Percentiles rank a stretch among this genome's conserved stretches.
Conservation (phyloP, 2,113 vertebrate genomes). For the Myiagra hebetior region DNA sequence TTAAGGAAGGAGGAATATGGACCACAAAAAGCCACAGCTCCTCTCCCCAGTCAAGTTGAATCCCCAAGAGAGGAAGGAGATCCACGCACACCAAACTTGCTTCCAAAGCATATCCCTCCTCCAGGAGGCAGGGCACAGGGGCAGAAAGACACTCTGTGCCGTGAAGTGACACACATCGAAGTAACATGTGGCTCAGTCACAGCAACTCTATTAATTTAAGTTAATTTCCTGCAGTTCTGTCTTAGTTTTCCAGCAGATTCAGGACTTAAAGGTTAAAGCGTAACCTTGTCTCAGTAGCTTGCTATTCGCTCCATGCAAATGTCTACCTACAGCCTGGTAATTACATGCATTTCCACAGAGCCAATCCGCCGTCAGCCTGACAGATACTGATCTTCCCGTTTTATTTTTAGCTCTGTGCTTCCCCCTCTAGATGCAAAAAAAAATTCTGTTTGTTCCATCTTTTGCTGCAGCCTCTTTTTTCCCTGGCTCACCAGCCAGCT, state of each 20-base stretch:
- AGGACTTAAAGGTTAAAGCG: conserved; percentile 78
- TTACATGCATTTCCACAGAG: conserved; percentile 90
- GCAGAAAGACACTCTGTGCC: not conserved
- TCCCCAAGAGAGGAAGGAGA: not conserved
- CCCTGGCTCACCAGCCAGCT: conserved; percentile 56
- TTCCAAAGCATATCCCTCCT: conserved; percentile 15
- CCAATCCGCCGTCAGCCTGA: conserved; percentile 84
- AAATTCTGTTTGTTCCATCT: conserved; percentile 83
- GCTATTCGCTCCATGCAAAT: conserved; percentile 82
- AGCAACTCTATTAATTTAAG: conserved; percentile 67
- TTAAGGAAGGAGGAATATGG: not conserved
- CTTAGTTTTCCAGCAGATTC: conserved; percentile 71
- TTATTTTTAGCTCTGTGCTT: conserved; percentile 89
- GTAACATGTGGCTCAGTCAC: conserved; percentile 42
- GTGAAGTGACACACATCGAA: not conserved
- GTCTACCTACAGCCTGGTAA: conserved; percentile 88
- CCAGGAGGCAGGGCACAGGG: not conserved
- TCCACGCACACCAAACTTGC: not conserved
- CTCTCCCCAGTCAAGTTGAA: not conserved
- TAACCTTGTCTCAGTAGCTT: conserved; percentile 79
- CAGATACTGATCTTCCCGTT: conserved; percentile 85
- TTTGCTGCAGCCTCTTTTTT: conserved; percentile 66
- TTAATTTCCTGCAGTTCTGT: conserved; percentile 72
- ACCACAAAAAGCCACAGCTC: not conserved
- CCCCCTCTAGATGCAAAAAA: conserved; percentile 86